Evolutionary conservation across 2,888 invertebrate species (phyloP), one percentile per base, ranked within the genome.

Genomic region (Coenonympha glycerion): DNA sequence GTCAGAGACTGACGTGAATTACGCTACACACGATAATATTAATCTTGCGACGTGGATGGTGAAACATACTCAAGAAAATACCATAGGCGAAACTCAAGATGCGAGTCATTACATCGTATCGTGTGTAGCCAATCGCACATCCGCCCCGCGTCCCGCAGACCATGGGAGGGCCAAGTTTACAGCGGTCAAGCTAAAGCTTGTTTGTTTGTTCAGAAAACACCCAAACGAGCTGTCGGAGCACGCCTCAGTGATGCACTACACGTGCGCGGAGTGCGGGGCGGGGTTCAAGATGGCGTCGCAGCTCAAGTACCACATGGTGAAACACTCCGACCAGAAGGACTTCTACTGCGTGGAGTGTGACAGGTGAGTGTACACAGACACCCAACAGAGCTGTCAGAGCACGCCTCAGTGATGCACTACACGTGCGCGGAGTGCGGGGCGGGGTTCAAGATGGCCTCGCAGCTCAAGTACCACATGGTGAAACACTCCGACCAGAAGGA

Each of bases 311-410:
- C 84, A 84, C 53, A 59, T 66, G 57, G 52, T 62, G 30, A 79
- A 74, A 37, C 84, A 84, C 31, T 66, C 73, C 0, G 47, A 58
- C 9, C 52, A 30, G 1, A 61, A 68, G 28, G 66, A 77, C n/a
- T 76, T 62, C 52, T 83, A 81, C 56, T 84, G 84, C 56, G 83
- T 84, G 0, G 84, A 83, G 56, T 84, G 82, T 55, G 76, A 83
- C 52, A 80, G 78, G 69, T 71, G 26, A 55, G 63, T 52, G 1
- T n/a, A 6, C n/a, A n/a, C n/a, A 49, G 41, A 39, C 82, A 80
- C 54, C 56, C 70, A 0, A 59, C 64, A 24, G 72, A 76, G 41
- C 64, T 74, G 15, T 61, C 70, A 1, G 53, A 53, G 0, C 60
- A 59, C 0, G 51, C 57, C 3, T 49, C n/a, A n/a, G n/a, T 28